Percentiles rank a stretch among this genome's conserved stretches.
Evolutionary conservation across 2,797 vertebrate genomes (phyloP).

Genomic region (Sciaenops ocellatus): DNA sequence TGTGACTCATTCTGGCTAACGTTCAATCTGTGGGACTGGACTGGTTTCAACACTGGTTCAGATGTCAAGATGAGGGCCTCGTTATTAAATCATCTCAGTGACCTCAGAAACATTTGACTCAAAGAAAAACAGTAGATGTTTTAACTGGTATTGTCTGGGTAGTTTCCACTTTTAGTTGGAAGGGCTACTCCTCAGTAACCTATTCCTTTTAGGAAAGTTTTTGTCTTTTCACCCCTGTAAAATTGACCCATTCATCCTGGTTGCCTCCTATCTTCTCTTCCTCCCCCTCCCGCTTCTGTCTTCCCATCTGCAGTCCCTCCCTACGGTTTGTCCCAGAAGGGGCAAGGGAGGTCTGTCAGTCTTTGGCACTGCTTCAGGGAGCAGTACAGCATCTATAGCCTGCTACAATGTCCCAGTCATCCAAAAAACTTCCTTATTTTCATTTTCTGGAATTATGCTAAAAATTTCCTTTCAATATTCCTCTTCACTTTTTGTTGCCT

Average conservation of each 20-base stretch:
- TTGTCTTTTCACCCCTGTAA: constrained; percentile 9
- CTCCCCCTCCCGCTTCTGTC: constrained; percentile 38
- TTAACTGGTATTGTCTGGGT: constrained; percentile 56
- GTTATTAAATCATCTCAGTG: constrained; percentile 27
- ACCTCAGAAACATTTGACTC: constrained; percentile 25
- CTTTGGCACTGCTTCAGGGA: constrained; percentile 13
- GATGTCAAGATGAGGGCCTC: constrained; percentile 45
- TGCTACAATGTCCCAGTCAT: background rate
- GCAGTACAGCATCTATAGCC: background rate
- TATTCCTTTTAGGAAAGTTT: constrained; percentile 12
- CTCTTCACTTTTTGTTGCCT: background rate
- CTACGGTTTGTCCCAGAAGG: constrained; percentile 27
- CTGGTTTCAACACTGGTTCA: constrained; percentile 46
- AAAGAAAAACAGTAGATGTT: constrained; percentile 38
- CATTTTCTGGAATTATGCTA: background rate
- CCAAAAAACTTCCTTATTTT: background rate
- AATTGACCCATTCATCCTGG: constrained; percentile 38
- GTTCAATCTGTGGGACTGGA: constrained; percentile 46
- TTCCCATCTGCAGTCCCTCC: constrained; percentile 26
- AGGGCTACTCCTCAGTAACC: constrained; percentile 42
- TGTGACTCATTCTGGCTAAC: constrained; percentile 54
- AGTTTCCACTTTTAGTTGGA: constrained; percentile 34
- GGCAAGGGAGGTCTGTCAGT: background rate
- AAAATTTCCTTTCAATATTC: no score
- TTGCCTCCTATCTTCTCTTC: constrained; percentile 37